These are phyloP conservation scores for Criorhina ranunculi DNA, from an alignment of 2,888 invertebrate species.

Conservation along the genomic window DNA sequence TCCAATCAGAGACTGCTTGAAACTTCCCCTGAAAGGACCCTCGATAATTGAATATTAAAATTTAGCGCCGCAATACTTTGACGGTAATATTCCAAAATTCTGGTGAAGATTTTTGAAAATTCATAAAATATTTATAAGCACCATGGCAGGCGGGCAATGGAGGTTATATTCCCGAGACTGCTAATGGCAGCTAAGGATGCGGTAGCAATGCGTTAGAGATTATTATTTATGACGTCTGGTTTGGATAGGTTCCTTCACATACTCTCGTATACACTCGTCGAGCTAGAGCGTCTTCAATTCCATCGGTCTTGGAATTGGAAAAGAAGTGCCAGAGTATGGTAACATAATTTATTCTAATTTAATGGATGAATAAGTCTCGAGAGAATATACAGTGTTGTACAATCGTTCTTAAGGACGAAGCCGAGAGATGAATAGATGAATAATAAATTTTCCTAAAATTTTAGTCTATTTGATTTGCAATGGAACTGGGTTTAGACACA, in stretches of 20 bases:
- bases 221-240: constrained; percentile 75
- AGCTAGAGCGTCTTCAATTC: constrained; percentile 13
- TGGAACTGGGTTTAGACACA: constrained; percentile 1
- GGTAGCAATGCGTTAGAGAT: constrained; percentile 52
- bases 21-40: constrained; percentile 67
- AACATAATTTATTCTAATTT: constrained; percentile 75
- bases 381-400: constrained; percentile 41
- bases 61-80: constrained; percentile 45
- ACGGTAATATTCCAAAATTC: neutral
- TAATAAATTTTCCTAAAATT: constrained; percentile 62
- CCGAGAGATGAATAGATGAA: constrained; percentile 64
- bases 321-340: constrained; percentile 52
- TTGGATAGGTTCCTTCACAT: constrained; percentile 70
- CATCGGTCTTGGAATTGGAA: constrained; percentile 55
- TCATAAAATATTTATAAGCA: constrained; percentile 76
- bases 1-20: constrained; percentile 57
- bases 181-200: constrained; percentile 72
- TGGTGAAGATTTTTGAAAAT: constrained; percentile 70
- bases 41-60: constrained; percentile 76
- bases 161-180: constrained; percentile 57
- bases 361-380: constrained; percentile 71
- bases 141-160: constrained; percentile 12
- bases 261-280: constrained; percentile 1
- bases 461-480: constrained; percentile 40
- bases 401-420: neutral